Conservation (phyloP, 2,113 vertebrate species). For the Oreochromis spilurus region DNA sequence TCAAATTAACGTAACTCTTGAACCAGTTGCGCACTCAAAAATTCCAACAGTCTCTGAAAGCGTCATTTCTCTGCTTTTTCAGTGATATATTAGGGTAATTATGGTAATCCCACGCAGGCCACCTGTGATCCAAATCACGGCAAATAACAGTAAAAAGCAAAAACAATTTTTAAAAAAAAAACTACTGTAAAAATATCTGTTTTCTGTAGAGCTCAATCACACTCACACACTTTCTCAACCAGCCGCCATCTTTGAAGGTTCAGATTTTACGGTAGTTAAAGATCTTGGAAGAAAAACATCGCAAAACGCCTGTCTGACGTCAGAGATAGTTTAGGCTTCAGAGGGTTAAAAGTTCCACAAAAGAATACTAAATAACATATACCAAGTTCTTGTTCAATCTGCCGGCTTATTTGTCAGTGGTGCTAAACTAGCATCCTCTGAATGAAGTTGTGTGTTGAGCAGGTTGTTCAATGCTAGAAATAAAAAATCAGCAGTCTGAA, state of each 20-base stretch:
- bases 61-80: not conserved
- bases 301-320: not conserved
- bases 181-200: not conserved
- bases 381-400: not conserved
- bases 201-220: not conserved
- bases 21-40: not conserved
- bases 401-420: not conserved
- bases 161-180: not conserved
- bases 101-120: not conserved
- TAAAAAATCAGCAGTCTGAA: not conserved
- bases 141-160: not conserved
- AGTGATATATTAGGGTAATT: accelerated
- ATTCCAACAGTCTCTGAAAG: not conserved
- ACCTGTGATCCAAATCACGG: not conserved
- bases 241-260: not conserved
- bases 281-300: not conserved
- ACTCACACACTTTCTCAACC: too few relatives aligned
- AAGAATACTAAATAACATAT: not conserved
- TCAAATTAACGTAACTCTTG: not conserved
- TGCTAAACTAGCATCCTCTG: not conserved
- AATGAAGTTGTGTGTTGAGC: not conserved
- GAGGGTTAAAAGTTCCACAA: not conserved
- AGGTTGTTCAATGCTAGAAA: not conserved
- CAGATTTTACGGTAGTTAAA: not conserved
- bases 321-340: not conserved